A percentile compares a stretch with the other conserved stretches of the same genome.
phyloP scores from a whole-genome alignment of 53 echinoderm and acorn worm genomes.

The Zoroaster sp. region DNA sequence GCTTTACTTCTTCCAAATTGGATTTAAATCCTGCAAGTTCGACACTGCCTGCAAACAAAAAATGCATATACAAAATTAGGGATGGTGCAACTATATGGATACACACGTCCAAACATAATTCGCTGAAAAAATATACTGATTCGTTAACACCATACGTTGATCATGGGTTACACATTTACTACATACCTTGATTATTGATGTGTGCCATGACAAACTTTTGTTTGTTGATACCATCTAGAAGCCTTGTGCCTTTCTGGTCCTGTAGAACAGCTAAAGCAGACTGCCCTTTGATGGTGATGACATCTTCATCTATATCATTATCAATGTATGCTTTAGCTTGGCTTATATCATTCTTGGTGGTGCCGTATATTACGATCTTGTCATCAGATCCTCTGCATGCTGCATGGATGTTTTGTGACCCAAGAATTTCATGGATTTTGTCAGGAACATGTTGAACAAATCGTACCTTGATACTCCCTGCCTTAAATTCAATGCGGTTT shows the following conservation, averaged over 20 bases:
- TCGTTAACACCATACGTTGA: too few species aligned
- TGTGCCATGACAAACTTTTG: slow-evolving; percentile 3
- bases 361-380: slow-evolving; percentile 6
- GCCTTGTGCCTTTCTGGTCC: neutral
- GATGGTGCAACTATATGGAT: neutral
- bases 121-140: too few species aligned
- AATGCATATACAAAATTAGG: neutral
- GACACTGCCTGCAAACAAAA: neutral
- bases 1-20: neutral
- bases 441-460: slow-evolving; percentile 22
- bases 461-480: slow-evolving; percentile 1
- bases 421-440: slow-evolving; percentile 49
- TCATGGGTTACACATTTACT: neutral
- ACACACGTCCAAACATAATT: neutral
- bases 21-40: neutral
- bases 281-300: neutral
- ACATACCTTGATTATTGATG: neutral
- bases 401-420: slow-evolving; percentile 2
- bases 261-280: slow-evolving; percentile 14
- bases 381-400: slow-evolving; percentile 3
- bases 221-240: slow-evolving; percentile 7
- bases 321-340: slow-evolving; percentile 15
- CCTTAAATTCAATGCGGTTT: neutral
- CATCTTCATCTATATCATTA: neutral
- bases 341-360: neutral